phyloP scores from a whole-genome alignment of 2,113 vertebrate species.

The Sporophila hypoxantha region DNA sequence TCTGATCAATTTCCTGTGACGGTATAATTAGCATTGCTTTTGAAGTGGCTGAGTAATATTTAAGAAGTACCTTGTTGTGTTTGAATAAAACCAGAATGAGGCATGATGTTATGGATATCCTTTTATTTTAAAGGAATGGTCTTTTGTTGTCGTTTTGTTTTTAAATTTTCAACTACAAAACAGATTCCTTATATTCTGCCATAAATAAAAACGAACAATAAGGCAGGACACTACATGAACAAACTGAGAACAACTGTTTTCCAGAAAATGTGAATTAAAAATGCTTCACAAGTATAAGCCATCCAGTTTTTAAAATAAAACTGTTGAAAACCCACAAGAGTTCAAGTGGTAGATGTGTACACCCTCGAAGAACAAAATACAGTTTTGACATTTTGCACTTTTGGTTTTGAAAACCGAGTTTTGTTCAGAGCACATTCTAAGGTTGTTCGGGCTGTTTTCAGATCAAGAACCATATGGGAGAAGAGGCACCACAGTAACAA shows the following conservation, averaged over 20 bases:
- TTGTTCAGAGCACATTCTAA: constrained; percentile 60
- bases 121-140: constrained; percentile 88
- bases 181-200: constrained; percentile 77
- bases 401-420: constrained; percentile 46
- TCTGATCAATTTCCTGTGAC: constrained; percentile 26
- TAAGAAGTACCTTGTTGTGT: constrained; percentile 36
- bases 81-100: constrained; percentile 46
- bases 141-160: neutral
- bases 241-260: constrained; percentile 77
- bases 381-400: constrained; percentile 58
- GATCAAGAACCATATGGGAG: constrained; percentile 61
- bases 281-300: constrained; percentile 88
- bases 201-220: constrained; percentile 76
- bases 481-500: constrained; percentile 78
- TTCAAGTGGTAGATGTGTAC: constrained; percentile 67
- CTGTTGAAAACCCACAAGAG: constrained; percentile 77
- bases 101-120: constrained; percentile 55
- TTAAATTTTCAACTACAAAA: constrained; percentile 86
- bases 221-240: constrained; percentile 82
- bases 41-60: constrained; percentile 26
- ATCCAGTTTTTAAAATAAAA: constrained; percentile 98
- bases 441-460: constrained; percentile 50
- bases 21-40: constrained; percentile 20
- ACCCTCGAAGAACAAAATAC: constrained; percentile 65
- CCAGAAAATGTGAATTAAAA: constrained; percentile 82